These are phyloP conservation scores for Eristalis arbustorum DNA, from an alignment of 2,888 invertebrate species.

Conservation along the genomic window DNA sequence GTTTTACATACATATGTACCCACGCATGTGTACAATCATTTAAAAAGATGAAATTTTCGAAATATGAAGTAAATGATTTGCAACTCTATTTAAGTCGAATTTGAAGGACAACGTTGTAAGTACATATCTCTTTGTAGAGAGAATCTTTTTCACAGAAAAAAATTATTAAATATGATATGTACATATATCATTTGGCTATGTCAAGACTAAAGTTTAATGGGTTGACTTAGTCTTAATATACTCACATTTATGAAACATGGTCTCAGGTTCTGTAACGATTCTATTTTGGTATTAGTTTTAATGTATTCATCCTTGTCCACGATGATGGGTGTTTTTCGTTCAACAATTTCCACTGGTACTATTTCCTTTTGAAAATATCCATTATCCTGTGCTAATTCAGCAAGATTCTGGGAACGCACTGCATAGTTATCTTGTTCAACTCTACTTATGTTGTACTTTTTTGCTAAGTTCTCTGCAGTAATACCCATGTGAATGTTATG, in stretches of 20 bases:
- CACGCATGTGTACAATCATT: too few relatives aligned
- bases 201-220: too few relatives aligned
- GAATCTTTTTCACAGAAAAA: too few relatives aligned
- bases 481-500: slow-evolving; percentile 88
- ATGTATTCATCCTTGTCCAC: slow-evolving; percentile 87
- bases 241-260: slow-evolving; percentile 84
- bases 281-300: slow-evolving; percentile 83
- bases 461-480: slow-evolving; percentile 90
- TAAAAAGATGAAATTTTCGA: too few relatives aligned
- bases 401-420: slow-evolving; percentile 84
- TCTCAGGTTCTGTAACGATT: slow-evolving; percentile 83
- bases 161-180: too few relatives aligned
- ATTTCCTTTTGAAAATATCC: slow-evolving; percentile 88
- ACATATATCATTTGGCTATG: too few relatives aligned
- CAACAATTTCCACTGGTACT: slow-evolving; percentile 83
- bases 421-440: slow-evolving; percentile 88
- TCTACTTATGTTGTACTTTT: slow-evolving; percentile 84
- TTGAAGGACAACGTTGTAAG: too few relatives aligned
- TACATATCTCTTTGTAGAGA: too few relatives aligned
- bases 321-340: slow-evolving; percentile 80
- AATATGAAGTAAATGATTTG: too few relatives aligned
- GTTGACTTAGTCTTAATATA: background rate
- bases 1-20: too few relatives aligned
- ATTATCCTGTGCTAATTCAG: slow-evolving; percentile 83
- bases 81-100: too few relatives aligned